Percentiles rank a stretch among this genome's conserved stretches.
Conservation (phyloP, 2,797 vertebrate genomes). For the Cygnus olor region DNA sequence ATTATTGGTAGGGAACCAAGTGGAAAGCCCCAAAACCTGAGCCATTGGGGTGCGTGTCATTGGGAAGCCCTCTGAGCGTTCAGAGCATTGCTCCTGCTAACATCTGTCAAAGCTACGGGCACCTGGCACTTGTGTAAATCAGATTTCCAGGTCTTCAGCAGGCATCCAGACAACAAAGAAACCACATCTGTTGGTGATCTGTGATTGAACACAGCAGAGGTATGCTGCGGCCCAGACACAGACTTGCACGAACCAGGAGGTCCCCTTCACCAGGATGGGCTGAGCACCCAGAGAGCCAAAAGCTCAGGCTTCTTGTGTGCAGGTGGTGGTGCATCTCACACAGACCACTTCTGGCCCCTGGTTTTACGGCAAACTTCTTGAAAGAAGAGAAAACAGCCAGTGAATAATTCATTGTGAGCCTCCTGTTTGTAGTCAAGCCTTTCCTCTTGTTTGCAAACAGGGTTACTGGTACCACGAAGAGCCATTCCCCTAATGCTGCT, state of each 20-base stretch:
- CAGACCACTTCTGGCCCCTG: neutral
- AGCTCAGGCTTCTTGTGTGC: neutral
- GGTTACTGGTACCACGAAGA: constrained; percentile 52
- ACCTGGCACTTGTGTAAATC: neutral
- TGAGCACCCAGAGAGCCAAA: neutral
- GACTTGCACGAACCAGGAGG: neutral
- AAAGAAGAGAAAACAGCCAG: constrained; percentile 35
- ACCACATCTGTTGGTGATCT: neutral
- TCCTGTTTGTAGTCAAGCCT: neutral
- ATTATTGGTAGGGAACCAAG: neutral
- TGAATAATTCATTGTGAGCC: constrained; percentile 51
- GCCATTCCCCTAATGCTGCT: neutral
- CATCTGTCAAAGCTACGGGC: accelerated
- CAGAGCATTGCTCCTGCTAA: neutral
- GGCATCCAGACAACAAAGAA: neutral
- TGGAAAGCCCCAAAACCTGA: neutral
- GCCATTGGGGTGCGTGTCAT: neutral
- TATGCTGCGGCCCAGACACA: neutral
- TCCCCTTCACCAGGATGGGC: accelerated
- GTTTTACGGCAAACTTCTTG: constrained; percentile 1
- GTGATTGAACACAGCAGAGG: neutral
- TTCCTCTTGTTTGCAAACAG: neutral
- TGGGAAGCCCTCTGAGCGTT: neutral
- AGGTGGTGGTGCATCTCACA: neutral
- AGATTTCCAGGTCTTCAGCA: neutral